phyloP scores from a whole-genome alignment of 2,797 vertebrate species.

The Gallinago stenura region DNA sequence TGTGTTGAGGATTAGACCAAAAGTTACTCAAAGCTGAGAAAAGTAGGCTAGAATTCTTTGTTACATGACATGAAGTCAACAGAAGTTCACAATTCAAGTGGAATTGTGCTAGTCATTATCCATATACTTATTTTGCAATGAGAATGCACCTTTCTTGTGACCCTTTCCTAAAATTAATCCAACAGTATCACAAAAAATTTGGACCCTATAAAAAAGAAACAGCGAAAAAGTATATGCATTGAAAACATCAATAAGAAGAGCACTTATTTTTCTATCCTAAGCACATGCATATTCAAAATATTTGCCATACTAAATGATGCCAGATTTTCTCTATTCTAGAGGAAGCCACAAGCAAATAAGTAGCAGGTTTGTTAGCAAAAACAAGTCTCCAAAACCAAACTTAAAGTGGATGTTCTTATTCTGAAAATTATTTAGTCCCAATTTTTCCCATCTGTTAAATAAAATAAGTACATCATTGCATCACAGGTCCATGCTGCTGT shows the following conservation, averaged over 20 bases:
- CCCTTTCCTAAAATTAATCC: not conserved
- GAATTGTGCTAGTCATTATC: not conserved
- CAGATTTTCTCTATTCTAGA: not conserved
- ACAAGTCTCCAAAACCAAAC: not conserved
- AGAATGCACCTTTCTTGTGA: rapidly evolving
- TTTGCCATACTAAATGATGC: not conserved
- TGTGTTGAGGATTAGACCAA: not conserved
- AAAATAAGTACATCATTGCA: not conserved
- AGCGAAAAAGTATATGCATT: not conserved
- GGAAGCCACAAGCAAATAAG: not conserved
- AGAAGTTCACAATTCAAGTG: not conserved
- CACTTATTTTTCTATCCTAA: not conserved
- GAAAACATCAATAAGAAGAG: not conserved
- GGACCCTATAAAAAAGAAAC: not conserved
- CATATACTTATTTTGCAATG: not conserved
- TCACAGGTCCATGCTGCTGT: not conserved
- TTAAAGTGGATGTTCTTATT: not conserved
- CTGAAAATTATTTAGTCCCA: not conserved
- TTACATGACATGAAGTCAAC: not conserved
- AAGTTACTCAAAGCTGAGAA: not conserved
- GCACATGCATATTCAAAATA: not conserved
- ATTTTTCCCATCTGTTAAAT: not conserved
- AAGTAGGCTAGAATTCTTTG: not conserved
- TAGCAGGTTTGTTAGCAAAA: not conserved
- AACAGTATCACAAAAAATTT: not conserved